These are phyloP conservation scores for Microtus richardsoni DNA, from an alignment of 2,113 vertebrate genomes.

Conservation along the genomic window DNA sequence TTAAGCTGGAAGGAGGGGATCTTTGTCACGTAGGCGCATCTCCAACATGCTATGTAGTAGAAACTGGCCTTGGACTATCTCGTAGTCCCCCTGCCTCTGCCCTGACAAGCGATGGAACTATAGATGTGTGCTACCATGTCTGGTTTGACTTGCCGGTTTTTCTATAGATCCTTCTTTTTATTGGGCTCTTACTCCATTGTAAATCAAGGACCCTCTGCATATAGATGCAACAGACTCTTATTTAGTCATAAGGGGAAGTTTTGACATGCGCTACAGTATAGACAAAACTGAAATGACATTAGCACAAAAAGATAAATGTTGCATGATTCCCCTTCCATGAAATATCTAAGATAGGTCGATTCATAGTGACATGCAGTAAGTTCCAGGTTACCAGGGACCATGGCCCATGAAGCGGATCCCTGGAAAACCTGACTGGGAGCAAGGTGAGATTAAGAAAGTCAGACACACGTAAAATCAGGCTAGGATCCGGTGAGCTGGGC, in stretches of 20 bases:
- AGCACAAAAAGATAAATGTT: background rate
- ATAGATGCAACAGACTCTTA: background rate
- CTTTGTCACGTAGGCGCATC: background rate
- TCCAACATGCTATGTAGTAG: background rate
- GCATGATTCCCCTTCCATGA: background rate
- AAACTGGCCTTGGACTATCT: too few species aligned
- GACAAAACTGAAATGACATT: conserved; percentile 14
- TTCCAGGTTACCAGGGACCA: background rate
- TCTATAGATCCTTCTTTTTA: background rate
- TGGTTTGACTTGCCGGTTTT: background rate
- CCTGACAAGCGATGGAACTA: background rate
- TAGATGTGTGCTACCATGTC: background rate
- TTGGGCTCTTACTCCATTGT: background rate
- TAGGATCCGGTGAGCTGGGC: background rate
- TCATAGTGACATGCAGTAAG: background rate
- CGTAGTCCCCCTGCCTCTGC: background rate
- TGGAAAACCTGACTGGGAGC: background rate
- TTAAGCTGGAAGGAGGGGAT: background rate
- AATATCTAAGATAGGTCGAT: background rate
- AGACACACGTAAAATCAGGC: background rate
- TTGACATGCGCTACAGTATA: background rate
- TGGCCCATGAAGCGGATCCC: background rate
- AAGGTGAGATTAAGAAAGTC: background rate
- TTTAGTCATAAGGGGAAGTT: conserved; percentile 1
- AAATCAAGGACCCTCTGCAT: background rate